phyloP scores from a whole-genome alignment of 2,888 invertebrate genomes.

The Teleogryllus oceanicus region DNA sequence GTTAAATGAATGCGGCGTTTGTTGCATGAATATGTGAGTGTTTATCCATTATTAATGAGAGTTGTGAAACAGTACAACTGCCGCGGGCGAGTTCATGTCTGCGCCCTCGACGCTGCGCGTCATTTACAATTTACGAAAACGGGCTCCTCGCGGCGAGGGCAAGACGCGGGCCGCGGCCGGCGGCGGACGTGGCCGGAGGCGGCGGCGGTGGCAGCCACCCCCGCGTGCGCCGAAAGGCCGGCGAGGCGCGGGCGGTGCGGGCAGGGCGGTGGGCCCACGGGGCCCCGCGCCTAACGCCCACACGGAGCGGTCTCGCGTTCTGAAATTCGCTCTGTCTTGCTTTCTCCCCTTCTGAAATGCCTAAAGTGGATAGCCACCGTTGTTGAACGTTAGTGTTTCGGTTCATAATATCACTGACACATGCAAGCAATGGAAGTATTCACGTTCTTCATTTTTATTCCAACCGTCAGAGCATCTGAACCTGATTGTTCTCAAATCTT shows the following conservation, averaged over 20 bases:
- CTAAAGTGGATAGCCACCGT: too few relatives aligned
- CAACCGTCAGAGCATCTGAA: too few relatives aligned
- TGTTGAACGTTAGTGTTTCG: too few relatives aligned
- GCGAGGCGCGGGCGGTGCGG: not conserved
- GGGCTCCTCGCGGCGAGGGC: not conserved
- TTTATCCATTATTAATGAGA: slow-evolving; percentile 11
- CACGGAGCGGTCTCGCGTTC: too few relatives aligned
- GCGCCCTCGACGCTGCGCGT: slow-evolving; percentile 9
- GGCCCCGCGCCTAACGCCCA: not conserved
- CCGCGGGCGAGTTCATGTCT: slow-evolving; percentile 18
- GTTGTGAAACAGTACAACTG: slow-evolving; percentile 9
- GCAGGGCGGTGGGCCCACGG: not conserved
- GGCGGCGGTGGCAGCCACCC: not conserved
- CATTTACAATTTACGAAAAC: slow-evolving; percentile 5
- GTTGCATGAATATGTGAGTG: slow-evolving; percentile 18
- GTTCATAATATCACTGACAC: too few relatives aligned
- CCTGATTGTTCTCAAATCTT: too few relatives aligned
- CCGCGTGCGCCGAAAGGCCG: too few relatives aligned
- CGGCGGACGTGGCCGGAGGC: not conserved
- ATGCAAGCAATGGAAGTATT: too few relatives aligned
- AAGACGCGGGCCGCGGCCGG: not conserved
- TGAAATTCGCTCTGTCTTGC: too few relatives aligned
- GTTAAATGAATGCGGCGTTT: slow-evolving; percentile 18
- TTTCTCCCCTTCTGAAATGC: too few relatives aligned
- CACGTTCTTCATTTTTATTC: too few relatives aligned